Conservation (phyloP, 2,113 vertebrate species). For the Nibea albiflora region DNA sequence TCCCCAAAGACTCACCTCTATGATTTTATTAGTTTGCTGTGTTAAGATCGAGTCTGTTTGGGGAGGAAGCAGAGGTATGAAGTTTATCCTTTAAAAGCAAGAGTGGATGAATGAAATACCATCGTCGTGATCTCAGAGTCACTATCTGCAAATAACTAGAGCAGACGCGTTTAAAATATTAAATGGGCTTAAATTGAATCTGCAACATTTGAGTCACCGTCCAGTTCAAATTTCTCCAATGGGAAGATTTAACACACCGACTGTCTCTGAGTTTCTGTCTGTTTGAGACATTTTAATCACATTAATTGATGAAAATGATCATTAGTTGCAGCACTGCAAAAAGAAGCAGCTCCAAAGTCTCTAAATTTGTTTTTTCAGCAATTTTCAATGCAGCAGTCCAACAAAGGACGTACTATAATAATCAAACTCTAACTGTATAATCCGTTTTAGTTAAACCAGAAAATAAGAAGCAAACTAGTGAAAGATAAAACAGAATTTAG, state of each 20-base stretch:
- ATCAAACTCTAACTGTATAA: not conserved
- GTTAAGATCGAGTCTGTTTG: not conserved
- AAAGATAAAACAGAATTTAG: not conserved
- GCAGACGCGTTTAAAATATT: not conserved
- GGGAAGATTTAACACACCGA: not conserved
- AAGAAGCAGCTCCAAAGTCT: not conserved
- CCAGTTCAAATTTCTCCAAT: not conserved
- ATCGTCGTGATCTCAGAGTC: not conserved
- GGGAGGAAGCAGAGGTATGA: not conserved
- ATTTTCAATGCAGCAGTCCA: not conserved
- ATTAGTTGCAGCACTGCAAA: not conserved
- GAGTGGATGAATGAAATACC: not conserved
- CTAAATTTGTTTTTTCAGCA: not conserved
- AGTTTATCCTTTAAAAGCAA: not conserved
- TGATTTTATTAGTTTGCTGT: conserved; percentile 28
- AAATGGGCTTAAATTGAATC: too few species aligned
- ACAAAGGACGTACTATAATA: not conserved
- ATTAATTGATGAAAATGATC: too few species aligned
- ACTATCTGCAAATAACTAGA: not conserved
- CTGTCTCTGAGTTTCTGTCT: not conserved
- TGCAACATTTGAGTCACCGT: not conserved
- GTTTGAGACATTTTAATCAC: not conserved
- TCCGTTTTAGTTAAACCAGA: not conserved
- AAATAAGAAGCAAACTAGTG: not conserved
- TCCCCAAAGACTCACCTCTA: conserved; percentile 25